These are phyloP conservation scores for Neostethus bicornis DNA, from an alignment of 2,797 vertebrate species.

Conservation along the genomic window DNA sequence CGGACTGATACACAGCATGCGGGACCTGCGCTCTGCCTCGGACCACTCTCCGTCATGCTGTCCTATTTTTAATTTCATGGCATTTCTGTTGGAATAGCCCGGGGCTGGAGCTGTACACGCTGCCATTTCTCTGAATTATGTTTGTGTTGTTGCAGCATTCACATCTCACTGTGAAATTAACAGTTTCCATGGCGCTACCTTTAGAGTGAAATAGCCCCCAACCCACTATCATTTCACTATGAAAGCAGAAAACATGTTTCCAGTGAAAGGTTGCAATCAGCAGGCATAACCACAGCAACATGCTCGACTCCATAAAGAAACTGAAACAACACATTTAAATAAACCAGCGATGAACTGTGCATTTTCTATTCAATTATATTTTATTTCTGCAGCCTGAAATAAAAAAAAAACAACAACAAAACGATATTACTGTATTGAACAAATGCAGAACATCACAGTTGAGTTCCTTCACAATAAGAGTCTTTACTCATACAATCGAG, in stretches of 20 bases:
- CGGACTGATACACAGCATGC: slow-evolving; percentile 70
- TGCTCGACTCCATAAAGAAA: slow-evolving; percentile 65
- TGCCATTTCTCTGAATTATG: slow-evolving; percentile 81
- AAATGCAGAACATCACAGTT: too few species aligned
- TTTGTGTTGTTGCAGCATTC: slow-evolving; percentile 80
- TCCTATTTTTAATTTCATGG: slow-evolving; percentile 84
- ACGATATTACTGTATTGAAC: too few species aligned
- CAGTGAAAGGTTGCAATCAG: slow-evolving; percentile 80
- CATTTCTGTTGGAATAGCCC: slow-evolving; percentile 78
- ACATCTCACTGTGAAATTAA: slow-evolving; percentile 82
- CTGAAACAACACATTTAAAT: slow-evolving; percentile 61
- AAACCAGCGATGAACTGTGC: too few species aligned
- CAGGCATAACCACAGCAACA: slow-evolving; percentile 69
- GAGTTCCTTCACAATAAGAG: too few species aligned
- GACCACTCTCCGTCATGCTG: slow-evolving; percentile 80
- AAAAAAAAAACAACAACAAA: too few species aligned
- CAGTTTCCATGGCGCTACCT: slow-evolving; percentile 78
- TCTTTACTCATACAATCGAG: too few species aligned
- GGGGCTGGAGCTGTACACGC: slow-evolving; percentile 70
- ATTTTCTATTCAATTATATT: too few species aligned
- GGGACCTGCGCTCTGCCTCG: slow-evolving; percentile 73
- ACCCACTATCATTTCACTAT: slow-evolving; percentile 65
- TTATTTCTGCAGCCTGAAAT: too few species aligned
- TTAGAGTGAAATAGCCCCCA: slow-evolving; percentile 74
- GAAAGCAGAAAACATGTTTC: slow-evolving; percentile 53